phyloP scores from a whole-genome alignment of 2,888 invertebrate species.

The Drosophila hamatofila region DNA sequence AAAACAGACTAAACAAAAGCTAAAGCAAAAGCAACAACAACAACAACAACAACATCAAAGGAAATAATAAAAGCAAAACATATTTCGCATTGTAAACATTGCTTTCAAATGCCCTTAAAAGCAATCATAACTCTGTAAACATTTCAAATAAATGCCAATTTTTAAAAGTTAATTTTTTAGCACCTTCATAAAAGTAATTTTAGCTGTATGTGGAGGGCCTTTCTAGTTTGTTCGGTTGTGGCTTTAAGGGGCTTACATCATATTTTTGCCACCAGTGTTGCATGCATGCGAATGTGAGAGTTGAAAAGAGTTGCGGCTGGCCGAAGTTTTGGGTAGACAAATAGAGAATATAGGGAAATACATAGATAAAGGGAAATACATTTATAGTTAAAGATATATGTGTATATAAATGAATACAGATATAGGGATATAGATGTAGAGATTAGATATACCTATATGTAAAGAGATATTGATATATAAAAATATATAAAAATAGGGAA shows the following conservation, averaged over 20 bases:
- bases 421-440: neutral
- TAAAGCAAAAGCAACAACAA: neutral
- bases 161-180: neutral
- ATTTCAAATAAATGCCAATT: neutral
- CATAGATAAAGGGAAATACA: neutral
- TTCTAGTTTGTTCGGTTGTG: neutral
- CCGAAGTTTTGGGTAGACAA: neutral
- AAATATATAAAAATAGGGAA: no score
- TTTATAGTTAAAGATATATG: neutral
- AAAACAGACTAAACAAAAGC: slow-evolving; percentile 29
- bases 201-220: neutral
- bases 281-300: neutral
- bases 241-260: neutral
- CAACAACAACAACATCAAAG: no score
- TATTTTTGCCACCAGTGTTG: slow-evolving; percentile 6
- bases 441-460: no score
- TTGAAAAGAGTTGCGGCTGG: neutral
- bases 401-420: neutral
- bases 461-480: no score
- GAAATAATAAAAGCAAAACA: no score
- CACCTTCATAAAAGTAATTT: neutral
- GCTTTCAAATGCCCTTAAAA: slow-evolving; percentile 29
- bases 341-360: neutral
- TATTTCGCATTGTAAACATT: neutral
- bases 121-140: neutral